These are phyloP conservation scores for Otolemur crassicaudatus DNA, from an alignment of 2,797 vertebrate species.

Conservation along the genomic window DNA sequence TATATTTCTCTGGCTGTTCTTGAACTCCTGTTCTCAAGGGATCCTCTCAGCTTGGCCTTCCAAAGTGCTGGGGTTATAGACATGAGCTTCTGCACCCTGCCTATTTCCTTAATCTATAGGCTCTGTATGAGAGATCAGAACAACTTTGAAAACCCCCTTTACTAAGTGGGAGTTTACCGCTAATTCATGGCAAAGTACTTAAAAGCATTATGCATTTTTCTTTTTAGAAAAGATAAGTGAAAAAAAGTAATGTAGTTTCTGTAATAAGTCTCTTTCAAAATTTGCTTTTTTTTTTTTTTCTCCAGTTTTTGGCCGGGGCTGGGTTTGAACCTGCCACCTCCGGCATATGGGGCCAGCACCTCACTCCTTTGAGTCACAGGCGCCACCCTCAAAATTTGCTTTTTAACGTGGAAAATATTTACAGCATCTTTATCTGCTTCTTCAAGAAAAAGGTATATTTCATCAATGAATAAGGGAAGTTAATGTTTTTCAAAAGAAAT, in stretches of 20 bases:
- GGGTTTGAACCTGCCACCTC: too few relatives aligned
- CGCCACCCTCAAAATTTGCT: neutral
- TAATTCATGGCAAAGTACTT: neutral
- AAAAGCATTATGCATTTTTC: neutral
- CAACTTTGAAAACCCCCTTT: neutral
- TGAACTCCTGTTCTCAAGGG: neutral
- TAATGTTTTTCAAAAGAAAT: conserved; percentile 41
- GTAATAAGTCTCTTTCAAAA: neutral
- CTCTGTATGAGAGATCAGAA: neutral
- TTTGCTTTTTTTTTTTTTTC: neutral
- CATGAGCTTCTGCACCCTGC: neutral
- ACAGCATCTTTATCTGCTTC: neutral
- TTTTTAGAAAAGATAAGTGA: conserved; percentile 1
- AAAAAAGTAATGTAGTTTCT: neutral
- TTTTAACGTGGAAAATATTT: neutral
- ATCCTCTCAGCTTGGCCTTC: neutral
- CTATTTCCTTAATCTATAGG: neutral
- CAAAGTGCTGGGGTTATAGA: neutral
- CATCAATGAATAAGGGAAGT: conserved; percentile 4
- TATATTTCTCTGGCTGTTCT: neutral
- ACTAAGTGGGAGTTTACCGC: neutral
- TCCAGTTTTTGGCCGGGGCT: too few relatives aligned
- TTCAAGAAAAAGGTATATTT: conserved; percentile 47
- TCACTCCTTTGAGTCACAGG: too few relatives aligned
- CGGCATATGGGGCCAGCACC: too few relatives aligned